A percentile compares a stretch with the other conserved stretches of the same genome.
Conservation (phyloP, 2,888 invertebrate species). For the Eudemis profundana region DNA sequence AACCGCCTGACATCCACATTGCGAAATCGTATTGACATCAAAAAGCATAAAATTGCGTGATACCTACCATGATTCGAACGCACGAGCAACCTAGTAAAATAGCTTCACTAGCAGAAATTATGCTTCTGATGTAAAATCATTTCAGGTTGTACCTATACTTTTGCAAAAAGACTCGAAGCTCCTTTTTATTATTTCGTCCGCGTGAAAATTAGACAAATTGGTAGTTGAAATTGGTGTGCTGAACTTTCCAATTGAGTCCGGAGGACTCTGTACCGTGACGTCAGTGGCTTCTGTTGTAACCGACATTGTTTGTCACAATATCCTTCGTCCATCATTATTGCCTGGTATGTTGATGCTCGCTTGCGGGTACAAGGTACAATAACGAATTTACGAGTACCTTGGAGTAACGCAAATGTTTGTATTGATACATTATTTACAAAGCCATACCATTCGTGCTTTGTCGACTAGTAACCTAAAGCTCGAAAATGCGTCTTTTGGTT, state of each 20-base stretch:
- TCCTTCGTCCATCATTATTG: constrained; percentile 53
- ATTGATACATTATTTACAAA: too few species aligned
- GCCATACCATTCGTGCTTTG: too few species aligned
- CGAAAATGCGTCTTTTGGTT: too few species aligned
- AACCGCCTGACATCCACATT: constrained; percentile 21
- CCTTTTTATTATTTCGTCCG: not conserved
- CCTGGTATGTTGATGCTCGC: constrained; percentile 44
- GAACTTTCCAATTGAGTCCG: constrained; percentile 69
- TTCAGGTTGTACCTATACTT: not conserved
- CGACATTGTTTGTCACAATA: constrained; percentile 64
- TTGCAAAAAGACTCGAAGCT: constrained; percentile 1
- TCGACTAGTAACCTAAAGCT: too few species aligned
- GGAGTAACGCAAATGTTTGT: not conserved
- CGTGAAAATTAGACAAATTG: constrained; percentile 21
- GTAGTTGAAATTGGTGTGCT: constrained; percentile 51
- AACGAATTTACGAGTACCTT: not conserved
- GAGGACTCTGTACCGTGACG: constrained; percentile 70
- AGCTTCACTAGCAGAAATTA: not conserved
- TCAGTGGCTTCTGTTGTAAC: constrained; percentile 59
- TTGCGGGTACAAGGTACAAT: constrained; percentile 30
- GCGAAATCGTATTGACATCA: constrained; percentile 29
- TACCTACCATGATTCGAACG: not conserved
- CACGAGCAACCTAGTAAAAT: constrained; percentile 2
- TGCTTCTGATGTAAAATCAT: not conserved
- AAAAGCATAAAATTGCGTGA: constrained; percentile 22